Evolutionary conservation across 2,888 invertebrate species (phyloP), one percentile per base, ranked within the genome.

Genomic region (Idaea dimidiata): DNA sequence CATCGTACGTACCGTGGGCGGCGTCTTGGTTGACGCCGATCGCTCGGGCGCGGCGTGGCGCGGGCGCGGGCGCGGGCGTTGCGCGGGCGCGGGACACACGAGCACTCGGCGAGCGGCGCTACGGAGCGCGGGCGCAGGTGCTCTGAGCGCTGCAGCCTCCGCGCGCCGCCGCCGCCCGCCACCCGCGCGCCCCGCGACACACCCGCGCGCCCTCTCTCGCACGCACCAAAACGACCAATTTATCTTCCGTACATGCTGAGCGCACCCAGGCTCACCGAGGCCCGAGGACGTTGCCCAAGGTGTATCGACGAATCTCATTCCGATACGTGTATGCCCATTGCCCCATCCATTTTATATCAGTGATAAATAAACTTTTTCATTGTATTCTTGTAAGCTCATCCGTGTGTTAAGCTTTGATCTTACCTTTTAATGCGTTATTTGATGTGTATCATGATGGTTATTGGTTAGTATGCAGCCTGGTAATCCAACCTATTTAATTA

Each of bases 71-170:
- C 64, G 62, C 64, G 66, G 64, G 59, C 71, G 17, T 56, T 77
- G 82, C 83, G 79, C 86, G 87, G 86, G 86, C 87, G 90, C 88
- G 90, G 89, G 85, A n/a, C 74, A 82, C 81, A 78, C 81, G 88
- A 88, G 86, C 91, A 88, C 88, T 83, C 91, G 85, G 87, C 89
- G 88, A 90, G 89, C 88, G 93, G 93, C 88, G 93, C 93, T 88
- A 86, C 93, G 87, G 93, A 91, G 87, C 93, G 92, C 91, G 92
- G 94, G 93, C 94, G 94, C 94, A 94, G 94, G 94, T 95, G 95
- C 94, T 94, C 94, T 94, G 94, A 94, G 94, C 94, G 94, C 94
- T 91, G 93, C 94, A 93, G 91, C 92, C 91, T 88, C 92, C 90
- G 91, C 91, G 90, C 93, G 89, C 93, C 91, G 17, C 93, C 91